Percentiles rank a stretch among this genome's conserved stretches.
Conservation (phyloP, 2,797 vertebrate species). For the Spheniscus humboldti region DNA sequence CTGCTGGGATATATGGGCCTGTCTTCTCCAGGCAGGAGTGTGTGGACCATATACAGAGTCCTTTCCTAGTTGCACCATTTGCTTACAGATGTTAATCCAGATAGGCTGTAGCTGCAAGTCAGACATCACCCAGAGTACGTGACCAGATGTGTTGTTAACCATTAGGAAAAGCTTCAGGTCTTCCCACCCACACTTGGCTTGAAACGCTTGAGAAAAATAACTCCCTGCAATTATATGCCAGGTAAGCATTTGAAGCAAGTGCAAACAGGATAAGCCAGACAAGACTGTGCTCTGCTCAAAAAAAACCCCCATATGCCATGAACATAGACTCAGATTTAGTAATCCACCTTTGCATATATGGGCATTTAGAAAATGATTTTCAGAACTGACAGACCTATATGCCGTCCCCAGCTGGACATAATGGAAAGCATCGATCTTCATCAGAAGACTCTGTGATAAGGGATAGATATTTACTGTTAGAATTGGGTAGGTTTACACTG, state of each 20-base stretch:
- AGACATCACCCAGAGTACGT: background rate
- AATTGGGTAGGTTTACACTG: background rate
- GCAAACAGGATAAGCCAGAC: slow-evolving; percentile 15
- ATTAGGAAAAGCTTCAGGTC: background rate
- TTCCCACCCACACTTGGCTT: slow-evolving; percentile 24
- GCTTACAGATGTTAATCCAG: background rate
- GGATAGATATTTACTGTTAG: background rate
- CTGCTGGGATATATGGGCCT: background rate
- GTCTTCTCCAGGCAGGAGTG: no score
- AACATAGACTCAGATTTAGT: background rate
- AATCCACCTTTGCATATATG: background rate
- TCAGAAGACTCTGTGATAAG: slow-evolving; percentile 76
- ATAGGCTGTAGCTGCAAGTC: background rate
- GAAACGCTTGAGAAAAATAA: slow-evolving; percentile 1
- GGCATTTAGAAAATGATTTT: background rate
- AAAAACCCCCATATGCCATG: background rate
- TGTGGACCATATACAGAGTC: background rate
- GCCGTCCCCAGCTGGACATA: slow-evolving; percentile 80
- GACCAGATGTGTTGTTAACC: background rate
- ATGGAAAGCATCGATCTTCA: slow-evolving; percentile 83
- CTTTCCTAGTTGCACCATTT: background rate
- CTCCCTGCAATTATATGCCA: background rate
- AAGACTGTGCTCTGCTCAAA: background rate
- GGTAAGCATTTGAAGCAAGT: slow-evolving; percentile 14
- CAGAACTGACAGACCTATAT: slow-evolving; percentile 73